phyloP scores from a whole-genome alignment of 2,113 vertebrate genomes.

The Mesoclemmys tuberculata region DNA sequence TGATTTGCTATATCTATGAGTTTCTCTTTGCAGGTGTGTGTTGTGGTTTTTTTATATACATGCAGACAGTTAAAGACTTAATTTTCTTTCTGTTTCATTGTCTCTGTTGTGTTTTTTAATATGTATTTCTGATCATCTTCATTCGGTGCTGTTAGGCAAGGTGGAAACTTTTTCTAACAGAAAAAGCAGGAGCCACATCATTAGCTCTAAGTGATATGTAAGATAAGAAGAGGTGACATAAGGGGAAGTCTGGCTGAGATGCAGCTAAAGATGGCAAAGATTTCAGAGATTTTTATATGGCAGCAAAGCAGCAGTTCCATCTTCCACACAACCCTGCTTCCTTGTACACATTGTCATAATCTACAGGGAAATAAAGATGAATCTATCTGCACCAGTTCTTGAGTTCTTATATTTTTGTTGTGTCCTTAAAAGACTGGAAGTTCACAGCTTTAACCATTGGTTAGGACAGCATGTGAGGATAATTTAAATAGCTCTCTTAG shows the following conservation, averaged over 20 bases:
- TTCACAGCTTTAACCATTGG: constrained; percentile 59
- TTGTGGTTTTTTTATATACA: background rate
- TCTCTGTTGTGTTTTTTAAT: background rate
- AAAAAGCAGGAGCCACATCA: background rate
- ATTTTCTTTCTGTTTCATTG: background rate
- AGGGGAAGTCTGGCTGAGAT: background rate
- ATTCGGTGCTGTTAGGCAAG: background rate
- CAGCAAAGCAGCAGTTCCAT: background rate
- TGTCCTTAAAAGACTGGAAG: constrained; percentile 22
- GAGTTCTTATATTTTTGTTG: background rate
- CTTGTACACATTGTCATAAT: rapidly evolving
- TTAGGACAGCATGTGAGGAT: constrained; percentile 40
- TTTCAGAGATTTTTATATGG: background rate
- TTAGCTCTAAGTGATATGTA: background rate
- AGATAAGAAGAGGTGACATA: background rate
- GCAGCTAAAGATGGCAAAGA: background rate
- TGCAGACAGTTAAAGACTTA: constrained; percentile 37
- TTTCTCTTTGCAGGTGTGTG: background rate
- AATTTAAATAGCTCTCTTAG: constrained; percentile 68
- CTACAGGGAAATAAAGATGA: background rate
- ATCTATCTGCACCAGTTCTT: background rate
- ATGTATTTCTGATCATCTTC: background rate
- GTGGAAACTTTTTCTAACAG: constrained; percentile 41
- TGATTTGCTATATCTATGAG: background rate
- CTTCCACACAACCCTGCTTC: background rate